phyloP scores from a whole-genome alignment of 2,888 invertebrate genomes.

The Urechis unicinctus region DNA sequence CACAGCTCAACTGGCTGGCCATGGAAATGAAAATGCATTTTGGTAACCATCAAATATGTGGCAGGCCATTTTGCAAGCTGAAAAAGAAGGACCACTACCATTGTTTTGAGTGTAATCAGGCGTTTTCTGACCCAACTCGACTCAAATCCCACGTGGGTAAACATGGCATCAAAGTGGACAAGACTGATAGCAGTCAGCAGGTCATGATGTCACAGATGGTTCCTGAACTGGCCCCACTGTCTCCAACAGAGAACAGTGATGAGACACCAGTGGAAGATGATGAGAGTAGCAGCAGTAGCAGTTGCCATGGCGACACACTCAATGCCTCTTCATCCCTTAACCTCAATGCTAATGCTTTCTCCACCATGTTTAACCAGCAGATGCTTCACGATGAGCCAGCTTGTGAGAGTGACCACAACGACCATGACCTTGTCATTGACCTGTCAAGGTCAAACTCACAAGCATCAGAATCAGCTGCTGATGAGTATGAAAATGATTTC shows the following conservation, averaged over 20 bases:
- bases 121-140: constrained; percentile 67
- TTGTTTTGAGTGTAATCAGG: constrained; percentile 74
- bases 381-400: neutral
- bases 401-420: constrained; percentile 4
- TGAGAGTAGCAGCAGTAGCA: neutral
- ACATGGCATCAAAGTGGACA: constrained; percentile 53
- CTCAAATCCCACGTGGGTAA: constrained; percentile 66
- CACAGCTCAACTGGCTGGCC: constrained; percentile 13
- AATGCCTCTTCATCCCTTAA: constrained; percentile 27
- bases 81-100: constrained; percentile 73
- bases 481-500: no score
- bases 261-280: neutral
- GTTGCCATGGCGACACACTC: neutral
- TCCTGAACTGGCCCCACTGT: neutral
- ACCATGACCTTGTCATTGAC: constrained; percentile 7
- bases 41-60: constrained; percentile 54
- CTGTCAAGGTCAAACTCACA: neutral
- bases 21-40: constrained; percentile 39
- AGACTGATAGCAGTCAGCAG: neutral
- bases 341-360: constrained; percentile 30
- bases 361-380: constrained; percentile 24
- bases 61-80: constrained; percentile 72
- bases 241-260: neutral
- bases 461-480: no score
- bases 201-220: neutral